These are phyloP conservation scores for Drosophila macrothrix DNA, from an alignment of 2,888 invertebrate species.

Conservation along the genomic window DNA sequence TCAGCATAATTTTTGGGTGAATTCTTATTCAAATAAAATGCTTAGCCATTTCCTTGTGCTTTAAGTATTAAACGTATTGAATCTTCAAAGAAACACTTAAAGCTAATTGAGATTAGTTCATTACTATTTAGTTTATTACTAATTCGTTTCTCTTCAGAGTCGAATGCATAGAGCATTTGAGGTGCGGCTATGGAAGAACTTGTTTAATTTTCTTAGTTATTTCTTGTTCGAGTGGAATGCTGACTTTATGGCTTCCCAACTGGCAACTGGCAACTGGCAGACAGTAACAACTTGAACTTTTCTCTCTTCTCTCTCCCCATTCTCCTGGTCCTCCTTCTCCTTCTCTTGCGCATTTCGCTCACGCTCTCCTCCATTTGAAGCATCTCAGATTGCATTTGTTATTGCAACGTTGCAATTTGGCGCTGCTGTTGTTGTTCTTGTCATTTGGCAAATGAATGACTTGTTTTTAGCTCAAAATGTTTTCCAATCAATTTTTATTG, in stretches of 20 bases:
- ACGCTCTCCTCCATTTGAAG: slow-evolving; percentile 19
- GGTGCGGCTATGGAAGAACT: not conserved
- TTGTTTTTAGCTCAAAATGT: slow-evolving; percentile 82
- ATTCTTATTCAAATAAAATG: not conserved
- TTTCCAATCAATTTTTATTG: slow-evolving; percentile 85
- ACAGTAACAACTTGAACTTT: slow-evolving; percentile 70
- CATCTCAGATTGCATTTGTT: slow-evolving; percentile 64
- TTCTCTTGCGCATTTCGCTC: not conserved
- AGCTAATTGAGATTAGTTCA: not conserved
- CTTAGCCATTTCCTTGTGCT: not conserved
- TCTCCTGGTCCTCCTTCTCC: not conserved
- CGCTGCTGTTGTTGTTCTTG: slow-evolving; percentile 69
- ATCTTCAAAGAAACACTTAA: not conserved
- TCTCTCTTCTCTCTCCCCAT: slow-evolving; percentile 4
- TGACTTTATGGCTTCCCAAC: slow-evolving; percentile 68
- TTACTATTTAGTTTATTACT: not conserved
- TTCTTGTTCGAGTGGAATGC: slow-evolving; percentile 49
- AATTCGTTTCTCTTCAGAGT: not conserved
- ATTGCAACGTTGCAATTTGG: slow-evolving; percentile 70
- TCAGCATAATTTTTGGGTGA: not conserved
- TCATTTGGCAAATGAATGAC: slow-evolving; percentile 78
- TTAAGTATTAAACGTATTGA: not conserved
- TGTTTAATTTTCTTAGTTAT: slow-evolving; percentile 11
- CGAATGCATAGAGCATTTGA: slow-evolving; percentile 7
- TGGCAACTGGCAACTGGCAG: slow-evolving; percentile 55